Conservation (phyloP, 2,888 invertebrate genomes). For the Automeris io region DNA sequence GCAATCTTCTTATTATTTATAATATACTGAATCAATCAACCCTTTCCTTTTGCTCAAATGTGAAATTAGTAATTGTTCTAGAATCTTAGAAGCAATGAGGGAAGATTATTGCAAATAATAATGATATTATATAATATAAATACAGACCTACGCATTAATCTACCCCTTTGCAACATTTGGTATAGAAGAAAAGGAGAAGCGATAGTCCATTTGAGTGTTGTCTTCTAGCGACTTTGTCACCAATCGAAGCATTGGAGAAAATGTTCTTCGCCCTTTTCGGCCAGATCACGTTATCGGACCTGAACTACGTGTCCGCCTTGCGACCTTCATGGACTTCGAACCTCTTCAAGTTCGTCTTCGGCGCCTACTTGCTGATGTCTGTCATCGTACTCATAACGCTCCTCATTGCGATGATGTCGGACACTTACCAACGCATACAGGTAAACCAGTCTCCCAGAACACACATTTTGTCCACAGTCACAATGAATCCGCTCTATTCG, state of each 20-base stretch:
- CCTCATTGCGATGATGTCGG: conserved; percentile 99
- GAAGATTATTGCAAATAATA: conserved; percentile 41
- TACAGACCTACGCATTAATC: conserved; percentile 39
- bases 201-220: conserved; percentile 67
- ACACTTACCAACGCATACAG: conserved; percentile 99
- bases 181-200: conserved; percentile 31
- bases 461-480: conserved; percentile 84
- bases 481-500: conserved; percentile 93
- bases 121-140: conserved; percentile 1
- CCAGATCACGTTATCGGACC: conserved; percentile 90
- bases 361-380: conserved; percentile 98
- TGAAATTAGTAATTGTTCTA: conserved; percentile 42
- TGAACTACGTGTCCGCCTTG: conserved; percentile 82
- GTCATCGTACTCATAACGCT: conserved; percentile 98
- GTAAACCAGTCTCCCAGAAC: conserved; percentile 79
- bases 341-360: conserved; percentile 94
- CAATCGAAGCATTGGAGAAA: conserved; percentile 96
- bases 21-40: conserved; percentile 53
- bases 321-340: conserved; percentile 90
- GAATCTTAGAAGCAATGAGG: conserved; percentile 31
- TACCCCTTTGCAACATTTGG: conserved; percentile 34
- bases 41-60: conserved; percentile 33
- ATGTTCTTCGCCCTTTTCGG: conserved; percentile 99
- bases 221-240: conserved; percentile 88
- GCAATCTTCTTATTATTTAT: conserved; percentile 6